Conservation (phyloP, 2,888 invertebrate genomes). For the Campoplex nolae region DNA sequence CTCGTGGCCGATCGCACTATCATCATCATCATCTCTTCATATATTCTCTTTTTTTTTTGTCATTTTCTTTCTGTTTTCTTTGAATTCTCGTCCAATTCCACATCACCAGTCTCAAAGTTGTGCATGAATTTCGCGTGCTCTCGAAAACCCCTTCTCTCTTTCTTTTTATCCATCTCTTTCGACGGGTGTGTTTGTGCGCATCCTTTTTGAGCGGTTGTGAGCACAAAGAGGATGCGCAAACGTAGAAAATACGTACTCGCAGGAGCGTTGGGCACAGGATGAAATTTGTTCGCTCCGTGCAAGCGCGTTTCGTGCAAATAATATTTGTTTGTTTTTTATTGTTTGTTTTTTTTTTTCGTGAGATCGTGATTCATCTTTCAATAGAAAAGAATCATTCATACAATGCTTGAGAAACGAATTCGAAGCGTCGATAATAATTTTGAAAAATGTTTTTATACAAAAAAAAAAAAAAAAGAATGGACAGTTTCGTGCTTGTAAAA, state of each 20-base stretch:
- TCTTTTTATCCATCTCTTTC: neutral
- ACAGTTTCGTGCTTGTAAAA: neutral
- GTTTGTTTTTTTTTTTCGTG: neutral
- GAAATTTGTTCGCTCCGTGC: neutral
- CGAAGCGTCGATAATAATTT: neutral
- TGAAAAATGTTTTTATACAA: neutral
- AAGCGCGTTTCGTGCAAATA: neutral
- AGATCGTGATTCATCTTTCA: neutral
- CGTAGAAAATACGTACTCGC: neutral
- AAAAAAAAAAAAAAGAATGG: neutral
- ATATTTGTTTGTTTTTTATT: too few species aligned
- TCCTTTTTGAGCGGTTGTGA: neutral
- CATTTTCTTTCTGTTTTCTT: neutral
- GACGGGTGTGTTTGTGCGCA: slow-evolving; percentile 13
- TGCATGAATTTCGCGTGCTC: slow-evolving; percentile 49
- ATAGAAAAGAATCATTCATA: neutral
- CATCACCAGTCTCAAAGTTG: slow-evolving; percentile 55
- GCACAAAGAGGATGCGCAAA: slow-evolving; percentile 4
- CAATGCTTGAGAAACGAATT: neutral
- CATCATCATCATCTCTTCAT: slow-evolving; percentile 22
- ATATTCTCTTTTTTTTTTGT: slow-evolving; percentile 12
- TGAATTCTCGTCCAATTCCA: slow-evolving; percentile 43
- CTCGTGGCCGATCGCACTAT: slow-evolving; percentile 52
- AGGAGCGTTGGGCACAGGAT: slow-evolving; percentile 12
- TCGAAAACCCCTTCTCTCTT: neutral